A percentile compares a stretch with the other conserved stretches of the same genome.
These are phyloP conservation scores for Oryzias dopingdopingensis DNA, from an alignment of 2,797 vertebrate genomes.

Conservation along the genomic window DNA sequence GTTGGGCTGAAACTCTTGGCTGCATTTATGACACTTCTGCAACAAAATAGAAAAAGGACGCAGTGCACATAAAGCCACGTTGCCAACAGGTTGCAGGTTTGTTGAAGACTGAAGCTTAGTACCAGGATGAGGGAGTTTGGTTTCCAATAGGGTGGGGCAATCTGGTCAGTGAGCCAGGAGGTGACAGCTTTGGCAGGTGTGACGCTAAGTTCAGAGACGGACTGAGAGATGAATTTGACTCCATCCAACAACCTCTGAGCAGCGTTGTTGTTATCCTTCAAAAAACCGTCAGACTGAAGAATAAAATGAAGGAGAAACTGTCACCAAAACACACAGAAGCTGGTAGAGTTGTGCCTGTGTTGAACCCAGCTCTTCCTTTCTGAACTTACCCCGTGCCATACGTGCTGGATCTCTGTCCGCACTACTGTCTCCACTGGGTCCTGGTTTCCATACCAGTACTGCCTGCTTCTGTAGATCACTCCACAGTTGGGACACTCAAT, in stretches of 20 bases:
- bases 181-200: constrained; percentile 97
- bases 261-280: constrained; percentile 98
- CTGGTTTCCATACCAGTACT: constrained; percentile 99
- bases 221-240: constrained; percentile 98
- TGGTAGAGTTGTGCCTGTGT: too few species aligned
- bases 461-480: constrained; percentile 95
- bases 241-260: constrained; percentile 97
- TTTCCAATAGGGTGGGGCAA: constrained; percentile 96
- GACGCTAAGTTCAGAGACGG: constrained; percentile 94
- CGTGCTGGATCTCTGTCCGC: constrained; percentile 96
- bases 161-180: constrained; percentile 97
- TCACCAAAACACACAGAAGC: too few species aligned
- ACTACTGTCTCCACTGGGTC: constrained; percentile 98
- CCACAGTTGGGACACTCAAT: constrained; percentile 96
- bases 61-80: neutral
- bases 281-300: constrained; percentile 89
- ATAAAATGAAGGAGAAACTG: neutral
- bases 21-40: constrained; percentile 91
- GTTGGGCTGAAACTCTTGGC: constrained; percentile 86
- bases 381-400: constrained; percentile 92
- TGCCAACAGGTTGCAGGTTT: neutral
- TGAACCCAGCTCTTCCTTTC: too few species aligned
- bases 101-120: neutral
- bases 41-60: constrained; percentile 5
- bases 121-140: constrained; percentile 95